Conservation (phyloP, 2,797 vertebrate genomes). For the Leptatherina wallacei region DNA sequence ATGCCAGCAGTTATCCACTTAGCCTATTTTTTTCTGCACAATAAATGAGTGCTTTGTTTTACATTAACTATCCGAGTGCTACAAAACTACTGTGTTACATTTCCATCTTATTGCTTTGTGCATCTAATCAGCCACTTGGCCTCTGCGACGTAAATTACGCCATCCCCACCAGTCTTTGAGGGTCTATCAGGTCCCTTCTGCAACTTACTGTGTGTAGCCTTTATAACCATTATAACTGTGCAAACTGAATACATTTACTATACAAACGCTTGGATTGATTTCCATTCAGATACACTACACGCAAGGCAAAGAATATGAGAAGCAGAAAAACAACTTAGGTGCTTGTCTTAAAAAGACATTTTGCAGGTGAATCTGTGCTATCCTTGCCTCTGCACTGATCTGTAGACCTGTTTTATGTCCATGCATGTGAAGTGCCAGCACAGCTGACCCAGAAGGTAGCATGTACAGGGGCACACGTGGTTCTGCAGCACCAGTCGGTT, state of each 20-base stretch:
- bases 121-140: not conserved
- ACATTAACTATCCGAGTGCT: not conserved
- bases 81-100: no score
- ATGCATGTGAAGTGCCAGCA: not conserved
- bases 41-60: not conserved
- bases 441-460: not conserved
- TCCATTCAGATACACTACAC: no score
- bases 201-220: no score
- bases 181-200: no score
- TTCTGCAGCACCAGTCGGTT: not conserved
- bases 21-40: not conserved
- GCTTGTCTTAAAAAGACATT: no score
- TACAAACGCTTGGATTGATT: no score
- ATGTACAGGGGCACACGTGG: not conserved
- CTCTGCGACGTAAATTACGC: not conserved
- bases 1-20: not conserved
- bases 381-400: not conserved
- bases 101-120: not conserved
- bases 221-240: no score
- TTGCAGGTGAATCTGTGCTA: no score
- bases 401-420: not conserved
- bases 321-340: no score
- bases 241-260: no score
- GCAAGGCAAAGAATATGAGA: no score
- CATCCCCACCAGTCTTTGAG: no score